Base-by-base conservation (phyloP, 2,797 vertebrate genomes). In the Chiroxiphia lanceolata region DNA sequence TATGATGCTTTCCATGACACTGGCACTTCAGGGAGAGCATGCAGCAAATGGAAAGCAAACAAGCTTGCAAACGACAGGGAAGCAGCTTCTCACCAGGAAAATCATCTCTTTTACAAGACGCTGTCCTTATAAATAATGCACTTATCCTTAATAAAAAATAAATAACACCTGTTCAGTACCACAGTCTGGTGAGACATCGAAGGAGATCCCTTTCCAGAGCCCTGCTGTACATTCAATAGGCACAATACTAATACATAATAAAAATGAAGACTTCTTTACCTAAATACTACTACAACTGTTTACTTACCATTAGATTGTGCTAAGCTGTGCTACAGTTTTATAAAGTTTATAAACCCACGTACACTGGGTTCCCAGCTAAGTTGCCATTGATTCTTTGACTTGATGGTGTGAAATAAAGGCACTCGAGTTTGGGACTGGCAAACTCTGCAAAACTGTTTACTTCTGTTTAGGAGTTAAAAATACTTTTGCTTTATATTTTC, bases 401-500 rank as follows among this genome's bases (percentile, higher is more conserved):
- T 76, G 36, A 71, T 85, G 63, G 56, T 89, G 57, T 88, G 68
- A 83, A 54, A n/a, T 60, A 53, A 83, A 80, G 72, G 59, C 86
- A 59, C 40, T 71, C 68, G n/a, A 33, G 21, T 72, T 60, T 48
- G 60, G 74, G 72, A 70, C 83, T 63, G 75, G 77, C 70, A 59
- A 40, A 40, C 51, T 86, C 63, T 85, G 85, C 69, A 59, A 64
- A 94, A 60, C 31, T 34, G 34, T 76, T 68, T 93, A 84, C 96
- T 95, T 90, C 94, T 94, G 22, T 83, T 83, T 47, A 89, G 93
- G 78, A 94, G 92, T 91, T 97, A 54, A 71, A 89, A 95, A 80
- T 68, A 59, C 16, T 50, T 57, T 74, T 54, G 75, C 57, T 94
- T 85, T 95, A 4, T 92, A 40, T 93, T 92, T 87, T 87, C 71